Evolutionary conservation across 2,888 invertebrate genomes (phyloP).

Genomic region (Lycia hirtaria): DNA sequence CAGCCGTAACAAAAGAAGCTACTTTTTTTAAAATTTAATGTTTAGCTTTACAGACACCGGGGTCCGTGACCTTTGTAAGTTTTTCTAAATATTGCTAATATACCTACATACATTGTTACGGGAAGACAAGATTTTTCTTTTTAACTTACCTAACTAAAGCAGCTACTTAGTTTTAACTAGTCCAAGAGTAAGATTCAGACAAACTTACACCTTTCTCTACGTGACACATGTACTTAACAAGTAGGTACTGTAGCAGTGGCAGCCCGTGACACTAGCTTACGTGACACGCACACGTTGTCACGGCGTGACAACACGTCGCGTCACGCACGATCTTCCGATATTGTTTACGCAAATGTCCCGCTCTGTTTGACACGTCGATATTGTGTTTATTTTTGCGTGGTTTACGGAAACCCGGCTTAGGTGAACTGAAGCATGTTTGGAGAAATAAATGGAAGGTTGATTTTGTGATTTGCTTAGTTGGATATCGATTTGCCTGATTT

Average conservation of each 20-base stretch:
- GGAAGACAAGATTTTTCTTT: too few relatives aligned
- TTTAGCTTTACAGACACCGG: too few relatives aligned
- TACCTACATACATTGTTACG: too few relatives aligned
- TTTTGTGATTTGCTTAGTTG: constrained; percentile 7
- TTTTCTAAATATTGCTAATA: too few relatives aligned
- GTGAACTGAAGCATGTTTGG: constrained; percentile 11
- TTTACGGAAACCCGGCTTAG: constrained; percentile 13
- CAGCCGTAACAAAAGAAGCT: too few relatives aligned
- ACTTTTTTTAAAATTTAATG: too few relatives aligned
- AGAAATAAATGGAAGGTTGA: constrained; percentile 19
- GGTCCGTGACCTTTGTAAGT: too few relatives aligned
- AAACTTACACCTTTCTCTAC: too few relatives aligned
- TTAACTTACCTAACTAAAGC: too few relatives aligned
- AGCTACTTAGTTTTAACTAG: too few relatives aligned
- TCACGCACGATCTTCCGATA: constrained; percentile 29
- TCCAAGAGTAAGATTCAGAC: too few relatives aligned
- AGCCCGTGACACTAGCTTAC: constrained; percentile 16
- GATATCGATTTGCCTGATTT: constrained; percentile 4
- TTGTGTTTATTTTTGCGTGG: constrained; percentile 24
- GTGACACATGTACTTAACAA: not conserved
- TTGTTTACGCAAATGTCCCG: constrained; percentile 28
- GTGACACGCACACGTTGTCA: constrained; percentile 13
- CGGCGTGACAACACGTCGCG: constrained; percentile 13
- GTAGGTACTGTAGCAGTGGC: constrained; percentile 5
- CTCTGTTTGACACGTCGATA: constrained; percentile 17